phyloP scores from a whole-genome alignment of 1,140 invertebrate genomes.

The Atta colombica region DNA sequence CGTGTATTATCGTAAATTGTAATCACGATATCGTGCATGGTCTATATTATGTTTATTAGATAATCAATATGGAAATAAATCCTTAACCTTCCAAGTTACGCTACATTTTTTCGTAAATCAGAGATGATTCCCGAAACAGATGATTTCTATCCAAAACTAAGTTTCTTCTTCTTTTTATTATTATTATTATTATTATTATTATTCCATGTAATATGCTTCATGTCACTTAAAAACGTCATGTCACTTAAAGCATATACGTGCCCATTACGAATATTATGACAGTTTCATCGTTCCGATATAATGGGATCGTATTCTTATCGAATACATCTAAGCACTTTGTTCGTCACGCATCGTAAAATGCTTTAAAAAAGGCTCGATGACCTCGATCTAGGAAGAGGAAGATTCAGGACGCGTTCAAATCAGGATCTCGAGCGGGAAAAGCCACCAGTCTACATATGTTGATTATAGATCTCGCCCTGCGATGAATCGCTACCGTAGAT shows the following conservation, averaged over 20 bases:
- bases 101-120: background rate
- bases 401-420: slow-evolving; percentile 33
- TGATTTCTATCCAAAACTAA: background rate
- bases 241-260: background rate
- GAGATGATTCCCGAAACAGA: background rate
- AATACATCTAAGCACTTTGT: background rate
- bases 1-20: slow-evolving; percentile 18
- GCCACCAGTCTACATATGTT: slow-evolving; percentile 41
- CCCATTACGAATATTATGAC: background rate
- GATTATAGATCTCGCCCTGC: slow-evolving; percentile 58
- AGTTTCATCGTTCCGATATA: slow-evolving; percentile 4
- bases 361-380: slow-evolving; percentile 34
- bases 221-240: background rate
- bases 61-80: slow-evolving; percentile 43
- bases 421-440: slow-evolving; percentile 52
- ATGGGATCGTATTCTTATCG: background rate
- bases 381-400: slow-evolving; percentile 65
- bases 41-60: slow-evolving; percentile 46
- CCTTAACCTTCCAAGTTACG: background rate
- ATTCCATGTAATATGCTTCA: background rate
- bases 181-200: background rate
- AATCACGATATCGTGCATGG: slow-evolving; percentile 2
- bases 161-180: background rate
- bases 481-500: slow-evolving; percentile 19
- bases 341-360: slow-evolving; percentile 39